phyloP scores from a whole-genome alignment of 2,797 vertebrate species.

The Neopelma chrysocephalum region DNA sequence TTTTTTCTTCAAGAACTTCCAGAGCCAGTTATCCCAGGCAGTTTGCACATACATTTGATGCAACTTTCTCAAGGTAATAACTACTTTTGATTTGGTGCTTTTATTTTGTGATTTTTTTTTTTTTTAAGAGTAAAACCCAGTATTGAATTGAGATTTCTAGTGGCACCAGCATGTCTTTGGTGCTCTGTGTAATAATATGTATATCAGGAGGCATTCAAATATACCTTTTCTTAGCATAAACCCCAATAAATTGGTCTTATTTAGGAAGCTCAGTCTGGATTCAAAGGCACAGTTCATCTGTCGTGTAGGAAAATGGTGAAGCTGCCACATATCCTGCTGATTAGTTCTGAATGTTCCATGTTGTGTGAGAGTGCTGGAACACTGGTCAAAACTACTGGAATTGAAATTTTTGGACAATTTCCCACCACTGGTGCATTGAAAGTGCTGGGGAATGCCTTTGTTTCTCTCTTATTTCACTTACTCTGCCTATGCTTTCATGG shows the following conservation, averaged over 20 bases:
- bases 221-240: neutral
- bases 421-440: neutral
- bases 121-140: neutral
- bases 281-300: neutral
- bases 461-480: neutral
- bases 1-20: slow-evolving; percentile 98
- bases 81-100: neutral
- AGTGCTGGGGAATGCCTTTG: neutral
- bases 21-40: slow-evolving; percentile 91
- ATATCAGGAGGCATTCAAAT: neutral
- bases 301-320: neutral
- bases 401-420: neutral
- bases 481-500: neutral
- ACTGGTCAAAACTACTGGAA: neutral
- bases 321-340: neutral
- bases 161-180: neutral
- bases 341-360: neutral
- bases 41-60: slow-evolving; percentile 89
- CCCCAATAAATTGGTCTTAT: neutral
- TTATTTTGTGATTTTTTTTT: neutral
- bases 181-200: neutral
- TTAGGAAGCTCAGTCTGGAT: neutral
- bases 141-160: neutral
- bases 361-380: neutral
- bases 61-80: slow-evolving; percentile 91